Conservation (phyloP, 2,113 vertebrate species). For the Balaenoptera acutorostrata region DNA sequence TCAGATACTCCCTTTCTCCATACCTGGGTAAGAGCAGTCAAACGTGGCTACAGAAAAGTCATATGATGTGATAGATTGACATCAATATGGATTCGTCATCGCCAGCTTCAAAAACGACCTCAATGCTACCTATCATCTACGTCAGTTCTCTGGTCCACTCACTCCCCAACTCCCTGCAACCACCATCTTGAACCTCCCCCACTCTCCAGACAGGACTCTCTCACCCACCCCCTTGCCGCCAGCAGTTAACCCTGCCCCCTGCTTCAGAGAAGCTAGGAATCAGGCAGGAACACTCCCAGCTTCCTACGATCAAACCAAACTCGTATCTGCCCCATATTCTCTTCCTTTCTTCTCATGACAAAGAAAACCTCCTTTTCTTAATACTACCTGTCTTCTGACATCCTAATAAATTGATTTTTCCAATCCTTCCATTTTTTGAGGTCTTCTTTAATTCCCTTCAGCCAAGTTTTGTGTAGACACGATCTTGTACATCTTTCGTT, state of each 20-base stretch:
- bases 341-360: background rate
- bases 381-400: background rate
- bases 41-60: background rate
- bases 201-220: background rate
- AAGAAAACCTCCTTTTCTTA: background rate
- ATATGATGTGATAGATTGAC: background rate
- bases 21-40: background rate
- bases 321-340: background rate
- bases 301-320: background rate
- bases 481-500: background rate
- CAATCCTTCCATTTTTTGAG: background rate
- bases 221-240: background rate
- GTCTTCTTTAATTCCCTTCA: background rate
- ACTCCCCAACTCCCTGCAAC: background rate
- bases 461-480: background rate
- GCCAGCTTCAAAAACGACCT: background rate
- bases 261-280: background rate
- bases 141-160: background rate
- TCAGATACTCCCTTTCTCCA: background rate
- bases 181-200: background rate
- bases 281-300: background rate
- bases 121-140: background rate
- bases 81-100: background rate
- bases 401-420: background rate
- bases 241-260: background rate